Percentiles rank a stretch among this genome's conserved stretches.
Conservation (phyloP, 2,113 vertebrate genomes). For the Microcebus lehilahytsara region DNA sequence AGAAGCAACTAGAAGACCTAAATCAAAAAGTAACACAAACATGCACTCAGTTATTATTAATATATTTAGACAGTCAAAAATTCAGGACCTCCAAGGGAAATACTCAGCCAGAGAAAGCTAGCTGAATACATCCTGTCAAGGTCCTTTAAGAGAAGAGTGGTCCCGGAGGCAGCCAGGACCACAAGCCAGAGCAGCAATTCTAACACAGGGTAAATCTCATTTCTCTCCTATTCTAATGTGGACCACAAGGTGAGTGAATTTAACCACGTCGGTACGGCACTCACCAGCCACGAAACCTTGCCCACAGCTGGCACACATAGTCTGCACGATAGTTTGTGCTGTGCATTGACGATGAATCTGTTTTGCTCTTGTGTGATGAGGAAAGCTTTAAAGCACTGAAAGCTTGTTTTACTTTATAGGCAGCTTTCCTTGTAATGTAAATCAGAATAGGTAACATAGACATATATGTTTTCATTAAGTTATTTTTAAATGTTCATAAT, state of each 20-base stretch:
- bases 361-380: no score
- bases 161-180: background rate
- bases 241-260: background rate
- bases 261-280: no score
- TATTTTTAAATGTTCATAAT: no score
- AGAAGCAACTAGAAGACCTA: conserved; percentile 20
- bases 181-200: background rate
- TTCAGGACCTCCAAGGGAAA: background rate
- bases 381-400: no score
- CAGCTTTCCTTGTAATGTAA: no score
- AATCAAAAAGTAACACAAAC: conserved; percentile 20
- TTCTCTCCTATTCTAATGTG: background rate
- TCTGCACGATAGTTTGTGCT: no score
- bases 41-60: background rate
- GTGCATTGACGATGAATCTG: no score
- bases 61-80: background rate
- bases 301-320: no score
- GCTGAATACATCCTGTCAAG: background rate
- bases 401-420: no score
- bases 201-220: background rate
- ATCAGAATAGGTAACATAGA: no score
- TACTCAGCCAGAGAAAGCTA: background rate
- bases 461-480: no score
- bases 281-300: no score
- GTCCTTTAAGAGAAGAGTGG: background rate